Evolutionary conservation across 2,888 invertebrate species (phyloP).

Genomic region (Lottia gigantea): DNA sequence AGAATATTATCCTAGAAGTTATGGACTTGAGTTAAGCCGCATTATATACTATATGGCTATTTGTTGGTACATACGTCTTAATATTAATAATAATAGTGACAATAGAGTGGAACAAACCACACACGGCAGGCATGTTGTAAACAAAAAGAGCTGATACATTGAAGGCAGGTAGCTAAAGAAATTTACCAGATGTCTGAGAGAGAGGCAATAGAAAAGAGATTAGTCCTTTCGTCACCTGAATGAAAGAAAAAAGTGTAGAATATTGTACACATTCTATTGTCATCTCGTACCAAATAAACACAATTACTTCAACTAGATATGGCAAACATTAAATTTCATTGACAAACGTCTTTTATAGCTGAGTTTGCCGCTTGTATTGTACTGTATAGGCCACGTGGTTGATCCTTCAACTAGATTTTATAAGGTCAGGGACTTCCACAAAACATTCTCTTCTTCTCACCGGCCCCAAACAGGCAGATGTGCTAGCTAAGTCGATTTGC

Average conservation of each 20-base stretch:
- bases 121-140: conserved; percentile 2
- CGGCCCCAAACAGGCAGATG: conserved; percentile 3
- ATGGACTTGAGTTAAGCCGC: not conserved
- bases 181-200: conserved; percentile 6
- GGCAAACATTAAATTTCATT: conserved; percentile 10
- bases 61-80: conserved; percentile 10
- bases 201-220: conserved; percentile 8
- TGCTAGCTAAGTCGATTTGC: conserved; percentile 6
- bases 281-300: conserved; percentile 6
- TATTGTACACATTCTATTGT: conserved; percentile 4
- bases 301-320: conserved; percentile 9
- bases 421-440: conserved; percentile 8
- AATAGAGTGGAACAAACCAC: conserved; percentile 1
- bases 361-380: conserved; percentile 9
- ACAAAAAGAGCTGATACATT: conserved; percentile 8
- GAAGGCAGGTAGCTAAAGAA: conserved; percentile 10
- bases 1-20: not conserved
- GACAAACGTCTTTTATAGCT: conserved; percentile 9
- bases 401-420: not conserved
- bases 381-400: not conserved
- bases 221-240: conserved; percentile 1
- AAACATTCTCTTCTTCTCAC: conserved; percentile 7
- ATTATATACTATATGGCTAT: conserved; percentile 5
- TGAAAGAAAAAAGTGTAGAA: not conserved
- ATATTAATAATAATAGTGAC: conserved; percentile 8